Evolutionary conservation across 2,888 invertebrate species (phyloP).

Genomic region (Coenonympha arcania): DNA sequence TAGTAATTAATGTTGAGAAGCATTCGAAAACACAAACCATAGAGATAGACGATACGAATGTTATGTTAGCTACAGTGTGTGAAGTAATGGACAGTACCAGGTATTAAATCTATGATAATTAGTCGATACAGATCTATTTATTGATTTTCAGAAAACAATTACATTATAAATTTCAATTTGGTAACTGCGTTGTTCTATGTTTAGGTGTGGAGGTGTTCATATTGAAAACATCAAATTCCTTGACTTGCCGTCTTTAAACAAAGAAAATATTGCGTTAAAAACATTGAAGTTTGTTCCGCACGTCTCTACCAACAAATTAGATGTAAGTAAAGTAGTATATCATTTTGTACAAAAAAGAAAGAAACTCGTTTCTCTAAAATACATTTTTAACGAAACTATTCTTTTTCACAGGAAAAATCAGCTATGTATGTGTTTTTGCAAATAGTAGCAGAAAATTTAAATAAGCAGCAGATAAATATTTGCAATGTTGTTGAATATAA

Average conservation of each 20-base stretch:
- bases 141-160: no score
- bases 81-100: background rate
- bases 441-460: slow-evolving; percentile 38
- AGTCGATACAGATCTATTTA: background rate
- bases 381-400: no score
- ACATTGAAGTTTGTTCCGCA: slow-evolving; percentile 37
- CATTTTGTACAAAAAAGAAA: no score
- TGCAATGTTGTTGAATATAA: slow-evolving; percentile 28
- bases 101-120: background rate
- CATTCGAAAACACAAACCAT: slow-evolving; percentile 25
- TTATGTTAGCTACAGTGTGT: slow-evolving; percentile 30
- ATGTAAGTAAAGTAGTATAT: no score
- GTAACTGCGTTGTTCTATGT: background rate
- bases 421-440: slow-evolving; percentile 34
- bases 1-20: slow-evolving; percentile 37
- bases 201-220: slow-evolving; percentile 46
- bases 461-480: slow-evolving; percentile 31
- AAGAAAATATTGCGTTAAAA: slow-evolving; percentile 28
- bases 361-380: no score
- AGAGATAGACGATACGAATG: slow-evolving; percentile 15
- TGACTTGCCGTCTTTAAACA: slow-evolving; percentile 27
- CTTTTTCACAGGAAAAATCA: slow-evolving; percentile 29
- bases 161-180: no score
- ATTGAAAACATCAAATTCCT: slow-evolving; percentile 38
- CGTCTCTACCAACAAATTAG: slow-evolving; percentile 25